A percentile compares a stretch with the other conserved stretches of the same genome.
Conservation (phyloP, 2,888 invertebrate species). For the Anagyrus pseudococci region DNA sequence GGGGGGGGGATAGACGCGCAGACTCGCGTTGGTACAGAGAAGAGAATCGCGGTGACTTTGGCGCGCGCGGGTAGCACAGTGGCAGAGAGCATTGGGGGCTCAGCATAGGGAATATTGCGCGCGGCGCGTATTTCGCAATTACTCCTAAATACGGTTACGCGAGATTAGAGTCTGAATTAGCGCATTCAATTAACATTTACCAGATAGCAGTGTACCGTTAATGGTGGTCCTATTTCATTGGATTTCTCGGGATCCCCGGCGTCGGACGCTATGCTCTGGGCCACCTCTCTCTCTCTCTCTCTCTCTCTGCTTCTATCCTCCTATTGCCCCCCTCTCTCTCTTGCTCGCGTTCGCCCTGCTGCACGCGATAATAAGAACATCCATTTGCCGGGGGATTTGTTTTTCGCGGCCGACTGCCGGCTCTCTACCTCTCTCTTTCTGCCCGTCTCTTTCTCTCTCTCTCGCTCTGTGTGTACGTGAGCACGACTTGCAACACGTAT, state of each 20-base stretch:
- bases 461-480: too few species aligned
- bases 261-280: constrained; percentile 10
- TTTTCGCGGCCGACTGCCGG: constrained; percentile 21
- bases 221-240: constrained; percentile 52
- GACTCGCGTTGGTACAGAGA: too few species aligned
- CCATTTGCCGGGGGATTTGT: constrained; percentile 37
- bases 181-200: constrained; percentile 60
- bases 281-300: constrained; percentile 6
- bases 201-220: constrained; percentile 42
- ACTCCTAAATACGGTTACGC: constrained; percentile 55
- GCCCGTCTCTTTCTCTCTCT: too few species aligned
- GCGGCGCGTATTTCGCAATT: constrained; percentile 57
- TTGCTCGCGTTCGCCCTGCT: constrained; percentile 15
- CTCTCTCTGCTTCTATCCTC: constrained; percentile 3
- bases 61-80: too few species aligned
- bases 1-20: too few species aligned
- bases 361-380: constrained; percentile 44
- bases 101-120: too few species aligned
- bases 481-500: too few species aligned
- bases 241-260: constrained; percentile 49
- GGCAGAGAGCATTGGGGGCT: too few species aligned
- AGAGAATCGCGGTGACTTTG: too few species aligned
- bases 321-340: constrained; percentile 10
- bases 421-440: too few species aligned
- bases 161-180: constrained; percentile 58